These are phyloP conservation scores for Ophion obscuratus DNA, from an alignment of 2,888 invertebrate species.

Conservation along the genomic window DNA sequence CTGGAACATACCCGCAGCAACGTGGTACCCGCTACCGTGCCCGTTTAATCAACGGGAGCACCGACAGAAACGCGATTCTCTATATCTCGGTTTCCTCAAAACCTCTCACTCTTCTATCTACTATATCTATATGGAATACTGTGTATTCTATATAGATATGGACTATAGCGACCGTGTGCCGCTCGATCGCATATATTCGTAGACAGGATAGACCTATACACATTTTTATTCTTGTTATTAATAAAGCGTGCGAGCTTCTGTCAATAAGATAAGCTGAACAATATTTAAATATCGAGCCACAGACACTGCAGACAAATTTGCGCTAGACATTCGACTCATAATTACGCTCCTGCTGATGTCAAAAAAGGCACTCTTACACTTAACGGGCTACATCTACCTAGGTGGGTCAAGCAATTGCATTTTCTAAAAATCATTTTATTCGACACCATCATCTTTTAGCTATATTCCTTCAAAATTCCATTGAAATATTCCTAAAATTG, in stretches of 20 bases:
- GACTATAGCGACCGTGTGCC: not conserved
- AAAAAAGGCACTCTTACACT: no score
- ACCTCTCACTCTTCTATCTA: conserved; percentile 13
- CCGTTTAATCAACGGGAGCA: conserved; percentile 63
- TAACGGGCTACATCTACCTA: not conserved
- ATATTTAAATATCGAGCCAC: no score
- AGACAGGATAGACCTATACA: not conserved
- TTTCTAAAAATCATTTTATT: no score
- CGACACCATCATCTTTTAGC: no score
- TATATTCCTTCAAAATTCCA: no score
- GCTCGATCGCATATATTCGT: conserved; percentile 41
- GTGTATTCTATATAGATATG: not conserved
- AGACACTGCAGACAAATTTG: no score
- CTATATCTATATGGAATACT: conserved; percentile 30
- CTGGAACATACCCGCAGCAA: conserved; percentile 74
- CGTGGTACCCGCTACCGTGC: conserved; percentile 60
- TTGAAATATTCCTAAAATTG: no score
- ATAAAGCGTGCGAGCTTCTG: not conserved
- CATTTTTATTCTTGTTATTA: conserved; percentile 18
- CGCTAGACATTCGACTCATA: no score
- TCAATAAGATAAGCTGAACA: no score
- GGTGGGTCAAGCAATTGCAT: no score
- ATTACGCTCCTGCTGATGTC: no score
- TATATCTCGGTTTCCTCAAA: conserved; percentile 36
- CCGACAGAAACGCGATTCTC: conserved; percentile 45